Evolutionary conservation across 92 coral and sea anemone species (phyloP).

Genomic region (Epizoanthus scotinus): DNA sequence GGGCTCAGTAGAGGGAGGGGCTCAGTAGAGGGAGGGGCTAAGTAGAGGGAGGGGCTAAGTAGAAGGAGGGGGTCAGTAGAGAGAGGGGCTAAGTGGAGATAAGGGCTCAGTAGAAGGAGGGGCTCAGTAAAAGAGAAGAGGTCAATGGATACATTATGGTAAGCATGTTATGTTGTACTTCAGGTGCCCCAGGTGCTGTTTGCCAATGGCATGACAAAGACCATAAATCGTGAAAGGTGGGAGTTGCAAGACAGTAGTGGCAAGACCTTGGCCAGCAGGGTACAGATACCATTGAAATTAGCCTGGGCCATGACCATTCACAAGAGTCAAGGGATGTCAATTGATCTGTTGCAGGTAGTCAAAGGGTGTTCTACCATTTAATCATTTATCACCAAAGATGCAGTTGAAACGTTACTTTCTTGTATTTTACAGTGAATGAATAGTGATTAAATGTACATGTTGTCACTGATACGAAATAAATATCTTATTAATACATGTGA

Average conservation of each 20-base stretch:
- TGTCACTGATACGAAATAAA: too few species aligned
- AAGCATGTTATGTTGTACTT: neutral
- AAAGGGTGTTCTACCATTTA: neutral
- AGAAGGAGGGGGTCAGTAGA: too few species aligned
- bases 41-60: too few species aligned
- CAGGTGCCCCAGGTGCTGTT: slow-evolving; percentile 59
- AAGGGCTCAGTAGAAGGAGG: too few species aligned
- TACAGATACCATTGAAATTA: slow-evolving; percentile 59
- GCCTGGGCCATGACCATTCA: slow-evolving; percentile 76
- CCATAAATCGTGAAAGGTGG: slow-evolving; percentile 53
- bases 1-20: neutral
- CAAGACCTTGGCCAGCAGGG: slow-evolving; percentile 49
- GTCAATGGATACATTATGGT: too few species aligned
- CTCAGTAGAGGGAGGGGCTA: slow-evolving; percentile 15
- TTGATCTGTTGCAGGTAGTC: slow-evolving; percentile 65
- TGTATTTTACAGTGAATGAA: too few species aligned
- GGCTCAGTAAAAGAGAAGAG: too few species aligned
- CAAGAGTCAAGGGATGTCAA: slow-evolving; percentile 72
- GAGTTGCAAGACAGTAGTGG: slow-evolving; percentile 60
- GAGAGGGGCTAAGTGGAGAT: too few species aligned
- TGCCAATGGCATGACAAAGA: slow-evolving; percentile 46
- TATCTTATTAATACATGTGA: too few species aligned
- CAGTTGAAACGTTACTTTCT: too few species aligned
- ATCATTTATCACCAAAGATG: neutral
- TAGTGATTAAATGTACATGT: too few species aligned